Conservation (phyloP, 2,797 vertebrate species). For the Eulemur albifrons region DNA sequence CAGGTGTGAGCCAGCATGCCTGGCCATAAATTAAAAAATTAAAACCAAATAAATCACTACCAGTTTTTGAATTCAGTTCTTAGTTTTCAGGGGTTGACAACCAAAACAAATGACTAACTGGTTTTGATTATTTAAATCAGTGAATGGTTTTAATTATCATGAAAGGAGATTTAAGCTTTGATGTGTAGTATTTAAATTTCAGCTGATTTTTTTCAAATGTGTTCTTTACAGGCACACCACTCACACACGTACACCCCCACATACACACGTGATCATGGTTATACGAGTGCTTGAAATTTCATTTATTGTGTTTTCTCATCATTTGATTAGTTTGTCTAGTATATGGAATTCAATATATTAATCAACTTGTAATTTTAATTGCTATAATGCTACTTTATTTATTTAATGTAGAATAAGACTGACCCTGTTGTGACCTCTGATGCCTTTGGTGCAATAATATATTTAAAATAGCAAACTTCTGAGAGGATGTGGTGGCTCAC, state of each 20-base stretch:
- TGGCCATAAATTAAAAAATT: constrained; percentile 23
- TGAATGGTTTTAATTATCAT: constrained; percentile 53
- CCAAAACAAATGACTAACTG: constrained; percentile 16
- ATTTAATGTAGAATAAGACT: constrained; percentile 31
- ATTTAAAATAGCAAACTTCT: constrained; percentile 28
- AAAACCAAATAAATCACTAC: constrained; percentile 33
- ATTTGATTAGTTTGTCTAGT: constrained; percentile 14
- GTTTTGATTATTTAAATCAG: constrained; percentile 54
- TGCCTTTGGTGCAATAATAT: background rate
- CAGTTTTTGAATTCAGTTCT: constrained; percentile 35
- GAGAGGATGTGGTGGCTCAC: background rate
- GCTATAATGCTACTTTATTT: background rate
- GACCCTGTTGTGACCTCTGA: constrained; percentile 4
- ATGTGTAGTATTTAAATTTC: constrained; percentile 39
- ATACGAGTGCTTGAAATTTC: background rate
- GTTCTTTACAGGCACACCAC: background rate
- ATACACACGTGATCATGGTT: background rate
- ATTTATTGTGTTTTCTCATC: constrained; percentile 1
- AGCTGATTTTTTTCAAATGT: constrained; percentile 35
- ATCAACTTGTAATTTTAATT: constrained; percentile 44
- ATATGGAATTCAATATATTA: constrained; percentile 31
- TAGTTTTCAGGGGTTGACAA: constrained; percentile 40
- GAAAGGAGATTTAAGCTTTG: constrained; percentile 45
- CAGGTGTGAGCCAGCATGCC: no score
- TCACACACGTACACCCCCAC: no score